Base-by-base conservation (phyloP, 2,797 vertebrate genomes). In the Eremophila alpestris region DNA sequence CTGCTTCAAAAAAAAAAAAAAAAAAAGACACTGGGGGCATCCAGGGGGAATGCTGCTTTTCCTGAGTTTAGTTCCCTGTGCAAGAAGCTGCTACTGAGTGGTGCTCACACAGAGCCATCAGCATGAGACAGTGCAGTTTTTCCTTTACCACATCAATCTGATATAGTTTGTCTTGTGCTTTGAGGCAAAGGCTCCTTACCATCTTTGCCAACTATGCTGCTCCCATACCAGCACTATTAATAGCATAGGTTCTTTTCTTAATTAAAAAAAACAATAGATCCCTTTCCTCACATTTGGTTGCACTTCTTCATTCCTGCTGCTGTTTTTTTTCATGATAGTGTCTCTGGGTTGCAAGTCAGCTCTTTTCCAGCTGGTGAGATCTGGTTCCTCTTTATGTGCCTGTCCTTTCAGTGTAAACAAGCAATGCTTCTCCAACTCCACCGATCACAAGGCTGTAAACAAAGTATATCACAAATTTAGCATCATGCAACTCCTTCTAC, bases 361-460 rank as follows among this genome's bases (percentile, higher is more conserved):
- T 45, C 43, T 46, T 64, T 45, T 83, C 65, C 85, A 45, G 27
- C 49, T 45, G 90, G 27, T 20, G 59, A 91, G 46, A 55, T 59
- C 49, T 67, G 40, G 67, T 78, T 81, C 93, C 43, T 93, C 65
- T 90, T 90, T 75, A 91, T 8, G 95, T 93, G 60, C 96, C 87
- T 54, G 97, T 97, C 96, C 71, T 97, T 76, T 99, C 98, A 7
- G 98, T 97, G 87, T 99, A 98, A 64, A 99, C 83, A 93, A 99
- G 97, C 97, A 99, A 95, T 41, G 98, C 98, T 96, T 99, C 99
- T 79, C 98, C 99, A 26, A 98, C 87, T 20, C 97, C 98, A 60
- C 98, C 97, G 14, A 98, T 49, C 79, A 99, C 93, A 94, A 99
- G 94, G 96, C 98, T 99, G 97, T 65, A 80, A 97, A 97, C 58